Evolutionary conservation across 2,888 invertebrate genomes (phyloP).

Genomic region (Dryococelus australis): DNA sequence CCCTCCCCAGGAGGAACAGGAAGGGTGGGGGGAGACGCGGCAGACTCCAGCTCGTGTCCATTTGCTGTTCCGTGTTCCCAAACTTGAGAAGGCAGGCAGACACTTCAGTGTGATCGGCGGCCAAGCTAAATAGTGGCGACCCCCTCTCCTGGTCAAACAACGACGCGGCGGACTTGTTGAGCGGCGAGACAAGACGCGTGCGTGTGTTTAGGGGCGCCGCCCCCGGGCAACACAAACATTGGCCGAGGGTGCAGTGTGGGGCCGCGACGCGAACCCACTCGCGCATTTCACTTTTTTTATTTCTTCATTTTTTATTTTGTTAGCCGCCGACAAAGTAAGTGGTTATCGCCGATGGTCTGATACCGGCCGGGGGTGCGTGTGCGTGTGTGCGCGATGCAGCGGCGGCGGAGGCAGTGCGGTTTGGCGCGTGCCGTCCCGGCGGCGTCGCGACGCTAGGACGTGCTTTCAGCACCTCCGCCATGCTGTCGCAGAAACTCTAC

Average conservation of each 20-base stretch:
- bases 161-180: conserved; percentile 24
- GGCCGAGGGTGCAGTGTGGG: too few relatives aligned
- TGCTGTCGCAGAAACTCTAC: conserved; percentile 76
- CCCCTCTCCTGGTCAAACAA: conserved; percentile 52
- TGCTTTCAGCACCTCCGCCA: conserved; percentile 46
- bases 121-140: conserved; percentile 53
- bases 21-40: too few relatives aligned
- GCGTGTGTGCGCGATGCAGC: conserved; percentile 31
- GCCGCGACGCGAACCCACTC: too few relatives aligned
- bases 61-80: conserved; percentile 63
- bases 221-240: conserved; percentile 18
- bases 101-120: conserved; percentile 49
- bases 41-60: conserved; percentile 56
- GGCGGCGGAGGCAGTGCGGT: conserved; percentile 29
- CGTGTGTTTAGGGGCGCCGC: conserved; percentile 24
- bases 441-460: conserved; percentile 17
- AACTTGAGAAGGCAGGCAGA: conserved; percentile 45
- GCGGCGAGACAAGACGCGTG: neutral
- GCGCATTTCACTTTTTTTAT: too few relatives aligned
- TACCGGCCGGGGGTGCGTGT: conserved; percentile 1
- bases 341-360: too few relatives aligned
- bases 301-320: neutral
- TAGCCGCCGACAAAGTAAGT: neutral
- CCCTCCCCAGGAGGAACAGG: conserved; percentile 46
- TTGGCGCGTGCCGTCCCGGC: conserved; percentile 22